phyloP scores from a whole-genome alignment of 2,797 vertebrate species.

The Xenops minutus region DNA sequence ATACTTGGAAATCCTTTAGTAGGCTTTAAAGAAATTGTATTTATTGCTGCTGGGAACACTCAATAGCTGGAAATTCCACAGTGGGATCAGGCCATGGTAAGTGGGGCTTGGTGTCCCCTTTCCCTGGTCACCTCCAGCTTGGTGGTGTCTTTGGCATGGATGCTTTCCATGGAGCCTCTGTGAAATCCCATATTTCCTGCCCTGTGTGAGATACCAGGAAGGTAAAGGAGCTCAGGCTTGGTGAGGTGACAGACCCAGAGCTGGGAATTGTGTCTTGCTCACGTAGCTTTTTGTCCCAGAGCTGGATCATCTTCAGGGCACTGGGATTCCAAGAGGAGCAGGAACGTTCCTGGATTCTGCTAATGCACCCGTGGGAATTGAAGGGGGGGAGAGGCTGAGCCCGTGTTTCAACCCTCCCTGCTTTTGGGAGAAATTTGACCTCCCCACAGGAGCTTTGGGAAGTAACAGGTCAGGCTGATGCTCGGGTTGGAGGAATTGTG shows the following conservation, averaged over 20 bases:
- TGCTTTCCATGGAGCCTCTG: neutral
- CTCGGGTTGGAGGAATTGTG: neutral
- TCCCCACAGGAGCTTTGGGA: neutral
- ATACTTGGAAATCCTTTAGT: neutral
- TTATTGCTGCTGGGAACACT: neutral
- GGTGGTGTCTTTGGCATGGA: neutral
- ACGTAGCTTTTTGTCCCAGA: neutral
- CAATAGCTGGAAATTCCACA: neutral
- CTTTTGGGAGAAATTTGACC: rapidly evolving
- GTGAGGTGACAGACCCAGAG: neutral
- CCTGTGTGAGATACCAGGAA: neutral
- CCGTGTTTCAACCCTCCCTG: rapidly evolving
- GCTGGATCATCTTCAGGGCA: neutral
- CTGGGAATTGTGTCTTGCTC: neutral
- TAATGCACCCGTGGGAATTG: rapidly evolving
- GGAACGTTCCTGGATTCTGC: neutral
- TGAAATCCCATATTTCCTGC: neutral
- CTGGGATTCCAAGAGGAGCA: neutral
- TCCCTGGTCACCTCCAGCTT: neutral
- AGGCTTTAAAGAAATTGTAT: neutral
- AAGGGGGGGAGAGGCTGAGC: neutral
- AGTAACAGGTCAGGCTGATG: rapidly evolving
- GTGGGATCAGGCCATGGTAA: neutral
- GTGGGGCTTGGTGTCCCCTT: neutral
- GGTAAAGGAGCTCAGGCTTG: neutral